These are phyloP conservation scores for Cyclargus thomasi DNA, from an alignment of 1,140 invertebrate genomes.

Conservation along the genomic window DNA sequence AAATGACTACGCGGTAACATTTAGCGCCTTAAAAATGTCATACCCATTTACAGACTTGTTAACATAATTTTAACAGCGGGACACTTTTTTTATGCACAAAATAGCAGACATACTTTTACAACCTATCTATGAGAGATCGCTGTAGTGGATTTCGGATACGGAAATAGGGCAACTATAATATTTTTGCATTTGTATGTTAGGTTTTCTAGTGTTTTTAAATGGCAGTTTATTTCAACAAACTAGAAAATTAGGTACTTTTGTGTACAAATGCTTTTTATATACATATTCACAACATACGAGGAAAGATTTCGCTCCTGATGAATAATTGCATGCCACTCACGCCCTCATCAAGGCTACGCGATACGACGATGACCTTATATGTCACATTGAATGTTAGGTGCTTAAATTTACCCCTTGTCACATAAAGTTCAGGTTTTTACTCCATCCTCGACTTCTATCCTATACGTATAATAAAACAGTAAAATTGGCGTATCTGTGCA, in stretches of 20 bases:
- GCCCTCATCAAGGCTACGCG: conserved; percentile 2
- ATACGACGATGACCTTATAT: background rate
- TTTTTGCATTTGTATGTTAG: no score
- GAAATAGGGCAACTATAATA: no score
- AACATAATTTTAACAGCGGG: background rate
- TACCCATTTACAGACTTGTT: background rate
- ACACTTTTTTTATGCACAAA: background rate
- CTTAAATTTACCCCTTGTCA: background rate
- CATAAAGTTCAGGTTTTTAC: background rate
- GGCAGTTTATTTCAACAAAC: no score
- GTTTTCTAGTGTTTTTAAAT: no score
- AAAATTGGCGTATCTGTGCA: no score
- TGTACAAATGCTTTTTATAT: background rate
- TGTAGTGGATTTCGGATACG: no score
- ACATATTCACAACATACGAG: conserved; percentile 4
- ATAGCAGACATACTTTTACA: no score
- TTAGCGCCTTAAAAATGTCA: conserved; percentile 2
- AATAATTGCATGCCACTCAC: conserved; percentile 6
- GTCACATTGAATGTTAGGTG: background rate
- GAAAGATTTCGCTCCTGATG: conserved; percentile 4
- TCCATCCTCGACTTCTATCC: background rate
- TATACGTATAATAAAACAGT: no score
- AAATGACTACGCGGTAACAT: background rate
- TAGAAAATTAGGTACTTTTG: no score
- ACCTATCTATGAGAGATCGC: no score